phyloP scores from a whole-genome alignment of 92 coral and sea anemone species.

The Porites lobata region DNA sequence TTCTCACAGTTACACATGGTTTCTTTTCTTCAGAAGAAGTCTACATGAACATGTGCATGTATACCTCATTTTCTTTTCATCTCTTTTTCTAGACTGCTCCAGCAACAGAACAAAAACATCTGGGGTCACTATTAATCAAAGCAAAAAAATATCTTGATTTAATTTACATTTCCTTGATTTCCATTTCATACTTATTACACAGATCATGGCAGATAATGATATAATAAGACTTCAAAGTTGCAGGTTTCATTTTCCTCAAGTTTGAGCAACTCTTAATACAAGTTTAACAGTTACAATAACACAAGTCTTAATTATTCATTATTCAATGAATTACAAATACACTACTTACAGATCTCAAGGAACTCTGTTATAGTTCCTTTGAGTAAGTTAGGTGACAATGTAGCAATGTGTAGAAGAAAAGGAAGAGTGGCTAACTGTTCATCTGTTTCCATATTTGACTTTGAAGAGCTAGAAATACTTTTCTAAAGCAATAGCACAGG shows the following conservation, averaged over 20 bases:
- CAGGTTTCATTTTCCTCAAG: too few species aligned
- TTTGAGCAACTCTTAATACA: too few species aligned
- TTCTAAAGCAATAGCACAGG: conserved; percentile 47
- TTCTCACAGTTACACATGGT: too few species aligned
- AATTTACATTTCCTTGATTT: not conserved
- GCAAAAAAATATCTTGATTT: not conserved
- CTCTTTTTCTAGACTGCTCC: conserved; percentile 71
- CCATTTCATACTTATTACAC: not conserved
- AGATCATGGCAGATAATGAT: not conserved
- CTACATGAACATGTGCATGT: not conserved
- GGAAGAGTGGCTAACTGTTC: conserved; percentile 86
- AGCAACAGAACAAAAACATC: conserved; percentile 70
- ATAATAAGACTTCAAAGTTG: too few species aligned
- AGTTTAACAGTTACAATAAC: too few species aligned
- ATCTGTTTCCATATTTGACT: conserved; percentile 41
- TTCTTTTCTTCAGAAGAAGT: too few species aligned
- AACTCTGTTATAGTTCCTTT: conserved; percentile 86
- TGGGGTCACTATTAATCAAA: conserved; percentile 71
- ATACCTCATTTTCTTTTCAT: conserved; percentile 39
- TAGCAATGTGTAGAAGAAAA: conserved; percentile 92
- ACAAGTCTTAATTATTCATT: not conserved
- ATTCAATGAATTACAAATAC: not conserved
- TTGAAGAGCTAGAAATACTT: conserved; percentile 57
- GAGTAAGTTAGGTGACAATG: conserved; percentile 83
- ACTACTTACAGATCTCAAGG: conserved; percentile 85